These are phyloP conservation scores for Nylanderia fulva DNA, from an alignment of 1,140 invertebrate species.

Conservation along the genomic window DNA sequence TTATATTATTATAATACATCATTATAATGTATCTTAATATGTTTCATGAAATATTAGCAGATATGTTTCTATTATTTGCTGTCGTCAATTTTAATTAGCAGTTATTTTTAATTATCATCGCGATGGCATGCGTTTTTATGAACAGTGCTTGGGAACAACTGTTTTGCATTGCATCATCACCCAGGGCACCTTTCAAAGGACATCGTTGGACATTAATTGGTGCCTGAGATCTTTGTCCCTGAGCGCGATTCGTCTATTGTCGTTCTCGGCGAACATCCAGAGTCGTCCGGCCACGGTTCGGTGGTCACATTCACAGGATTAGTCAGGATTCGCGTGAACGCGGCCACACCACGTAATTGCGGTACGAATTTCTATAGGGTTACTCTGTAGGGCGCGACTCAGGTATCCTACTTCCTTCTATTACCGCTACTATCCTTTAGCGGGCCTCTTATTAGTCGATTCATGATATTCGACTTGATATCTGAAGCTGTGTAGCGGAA, in stretches of 20 bases:
- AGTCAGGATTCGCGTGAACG: slow-evolving; percentile 79
- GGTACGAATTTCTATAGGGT: slow-evolving; percentile 81
- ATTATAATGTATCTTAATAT: too few species aligned
- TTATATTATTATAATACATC: too few species aligned
- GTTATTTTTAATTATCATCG: slow-evolving; percentile 49
- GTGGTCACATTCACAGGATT: slow-evolving; percentile 82
- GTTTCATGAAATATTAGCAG: not conserved
- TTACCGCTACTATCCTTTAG: slow-evolving; percentile 37
- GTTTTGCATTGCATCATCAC: slow-evolving; percentile 50
- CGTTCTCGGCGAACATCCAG: slow-evolving; percentile 70
- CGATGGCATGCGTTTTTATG: not conserved
- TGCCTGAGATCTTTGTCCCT: slow-evolving; percentile 81
- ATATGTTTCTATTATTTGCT: not conserved
- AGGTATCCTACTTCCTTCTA: slow-evolving; percentile 68
- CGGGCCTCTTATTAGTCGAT: slow-evolving; percentile 64
- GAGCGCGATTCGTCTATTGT: slow-evolving; percentile 80
- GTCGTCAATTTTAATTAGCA: slow-evolving; percentile 61
- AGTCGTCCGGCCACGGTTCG: slow-evolving; percentile 80
- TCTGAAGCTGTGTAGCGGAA: slow-evolving; percentile 12
- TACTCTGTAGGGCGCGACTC: slow-evolving; percentile 64
- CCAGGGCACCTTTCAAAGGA: slow-evolving; percentile 65
- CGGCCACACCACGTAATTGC: slow-evolving; percentile 81
- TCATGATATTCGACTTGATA: slow-evolving; percentile 40
- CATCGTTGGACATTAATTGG: slow-evolving; percentile 83
- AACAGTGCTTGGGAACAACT: slow-evolving; percentile 38